These are phyloP conservation scores for Rambutsinella grinnellia DNA, from an alignment of 2,888 invertebrate species.

Conservation along the genomic window DNA sequence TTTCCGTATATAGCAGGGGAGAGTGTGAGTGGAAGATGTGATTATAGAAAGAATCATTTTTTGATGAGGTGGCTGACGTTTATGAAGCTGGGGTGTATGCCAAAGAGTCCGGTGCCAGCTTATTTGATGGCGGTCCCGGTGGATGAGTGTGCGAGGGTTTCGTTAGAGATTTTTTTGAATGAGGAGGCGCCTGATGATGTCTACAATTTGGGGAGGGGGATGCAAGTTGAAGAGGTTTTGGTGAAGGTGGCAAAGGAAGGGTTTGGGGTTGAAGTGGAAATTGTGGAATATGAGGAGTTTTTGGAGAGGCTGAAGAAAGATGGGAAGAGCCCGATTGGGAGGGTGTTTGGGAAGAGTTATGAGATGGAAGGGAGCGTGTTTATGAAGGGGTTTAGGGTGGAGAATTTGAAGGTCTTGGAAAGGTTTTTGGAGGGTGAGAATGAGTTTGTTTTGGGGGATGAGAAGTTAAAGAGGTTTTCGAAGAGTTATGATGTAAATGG, in stretches of 20 bases:
- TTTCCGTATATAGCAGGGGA: conserved; percentile 20
- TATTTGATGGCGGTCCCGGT: background rate
- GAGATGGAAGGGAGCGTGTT: background rate
- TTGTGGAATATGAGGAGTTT: background rate
- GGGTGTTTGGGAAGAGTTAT: background rate
- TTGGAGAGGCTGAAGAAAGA: background rate
- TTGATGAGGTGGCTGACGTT: background rate
- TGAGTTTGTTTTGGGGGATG: background rate
- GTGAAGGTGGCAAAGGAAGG: background rate
- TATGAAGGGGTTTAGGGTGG: conserved; percentile 1
- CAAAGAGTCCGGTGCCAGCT: background rate
- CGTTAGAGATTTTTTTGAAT: conserved; percentile 16
- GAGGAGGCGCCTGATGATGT: background rate
- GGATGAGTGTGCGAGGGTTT: conserved; percentile 3
- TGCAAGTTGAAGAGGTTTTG: background rate
- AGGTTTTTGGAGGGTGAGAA: background rate
- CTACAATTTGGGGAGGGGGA: conserved; percentile 1
- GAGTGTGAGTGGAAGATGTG: background rate
- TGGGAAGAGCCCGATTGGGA: background rate
- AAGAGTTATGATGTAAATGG: background rate
- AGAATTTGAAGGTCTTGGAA: background rate
- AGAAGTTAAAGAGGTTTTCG: background rate
- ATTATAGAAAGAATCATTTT: background rate
- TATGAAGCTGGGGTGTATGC: conserved; percentile 15
- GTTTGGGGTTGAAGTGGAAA: background rate